Evolutionary conservation across 1,140 invertebrate genomes (phyloP).

Genomic region (Venturia canescens): DNA sequence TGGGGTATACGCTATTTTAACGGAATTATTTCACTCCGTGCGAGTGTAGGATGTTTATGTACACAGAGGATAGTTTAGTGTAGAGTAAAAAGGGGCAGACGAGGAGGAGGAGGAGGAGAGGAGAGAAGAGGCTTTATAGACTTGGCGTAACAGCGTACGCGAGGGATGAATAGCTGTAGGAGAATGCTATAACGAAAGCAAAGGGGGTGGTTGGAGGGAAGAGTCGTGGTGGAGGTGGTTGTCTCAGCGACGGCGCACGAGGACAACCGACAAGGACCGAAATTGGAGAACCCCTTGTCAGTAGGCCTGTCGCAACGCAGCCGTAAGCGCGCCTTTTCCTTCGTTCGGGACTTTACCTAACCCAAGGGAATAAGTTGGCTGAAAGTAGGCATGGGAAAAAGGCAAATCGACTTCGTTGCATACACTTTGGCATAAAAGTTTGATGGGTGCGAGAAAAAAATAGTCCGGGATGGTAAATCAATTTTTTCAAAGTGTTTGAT

Average conservation of each 20-base stretch:
- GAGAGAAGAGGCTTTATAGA: constrained; percentile 32
- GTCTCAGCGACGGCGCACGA: constrained; percentile 59
- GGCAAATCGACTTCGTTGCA: background rate
- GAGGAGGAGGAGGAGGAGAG: background rate
- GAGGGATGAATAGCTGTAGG: constrained; percentile 66
- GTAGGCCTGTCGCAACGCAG: constrained; percentile 72
- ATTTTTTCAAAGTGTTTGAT: background rate
- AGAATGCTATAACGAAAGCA: constrained; percentile 64
- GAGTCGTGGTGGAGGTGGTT: constrained; percentile 10
- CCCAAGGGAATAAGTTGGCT: background rate
- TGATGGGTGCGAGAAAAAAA: background rate
- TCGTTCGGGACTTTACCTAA: constrained; percentile 11
- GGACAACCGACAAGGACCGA: constrained; percentile 60
- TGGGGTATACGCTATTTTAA: no score
- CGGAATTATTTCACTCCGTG: no score
- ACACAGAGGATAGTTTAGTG: constrained; percentile 31
- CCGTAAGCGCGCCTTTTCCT: constrained; percentile 62
- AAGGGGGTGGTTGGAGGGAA: constrained; percentile 49
- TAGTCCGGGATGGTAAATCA: background rate
- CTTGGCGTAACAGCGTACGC: constrained; percentile 47
- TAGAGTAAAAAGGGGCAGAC: background rate
- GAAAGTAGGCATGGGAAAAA: background rate
- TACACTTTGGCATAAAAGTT: background rate
- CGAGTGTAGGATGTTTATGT: background rate
- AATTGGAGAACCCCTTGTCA: constrained; percentile 61